A percentile compares a stretch with the other conserved stretches of the same genome.
These are phyloP conservation scores for Eupithecia tripunctaria DNA, from an alignment of 2,888 invertebrate genomes.

Conservation along the genomic window DNA sequence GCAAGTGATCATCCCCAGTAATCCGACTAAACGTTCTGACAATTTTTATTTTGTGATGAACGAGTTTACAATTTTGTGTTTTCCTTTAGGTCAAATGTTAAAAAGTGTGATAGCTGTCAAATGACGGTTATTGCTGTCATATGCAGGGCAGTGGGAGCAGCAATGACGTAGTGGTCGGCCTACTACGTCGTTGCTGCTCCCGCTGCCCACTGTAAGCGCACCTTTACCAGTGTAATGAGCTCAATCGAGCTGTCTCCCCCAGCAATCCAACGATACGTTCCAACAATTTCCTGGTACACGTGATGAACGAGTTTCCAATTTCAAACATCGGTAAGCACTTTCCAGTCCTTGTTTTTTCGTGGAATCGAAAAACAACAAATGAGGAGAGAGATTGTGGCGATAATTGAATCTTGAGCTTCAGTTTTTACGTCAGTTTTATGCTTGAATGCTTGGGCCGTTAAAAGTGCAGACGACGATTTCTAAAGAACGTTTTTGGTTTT, in stretches of 20 bases:
- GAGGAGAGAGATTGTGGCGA: conserved; percentile 40
- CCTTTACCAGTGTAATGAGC: conserved; percentile 56
- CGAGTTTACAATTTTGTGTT: too few species aligned
- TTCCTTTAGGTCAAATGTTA: too few species aligned
- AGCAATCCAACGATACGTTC: conserved; percentile 56
- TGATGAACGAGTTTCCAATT: conserved; percentile 80
- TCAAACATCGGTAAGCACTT: conserved; percentile 77
- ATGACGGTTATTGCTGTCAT: background rate
- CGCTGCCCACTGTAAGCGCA: conserved; percentile 16
- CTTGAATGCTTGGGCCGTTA: background rate
- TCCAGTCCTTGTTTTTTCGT: conserved; percentile 68
- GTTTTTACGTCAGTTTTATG: background rate
- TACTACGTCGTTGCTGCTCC: background rate
- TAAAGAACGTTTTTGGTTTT: background rate
- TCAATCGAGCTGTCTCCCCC: conserved; percentile 60
- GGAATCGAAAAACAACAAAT: conserved; percentile 38
- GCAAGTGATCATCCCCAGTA: too few species aligned
- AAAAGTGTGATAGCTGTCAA: too few species aligned
- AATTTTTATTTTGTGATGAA: too few species aligned
- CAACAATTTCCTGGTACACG: conserved; percentile 75
- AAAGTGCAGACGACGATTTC: background rate
- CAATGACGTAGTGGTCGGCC: too few species aligned
- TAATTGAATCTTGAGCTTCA: conserved; percentile 31
- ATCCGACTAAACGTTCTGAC: too few species aligned
- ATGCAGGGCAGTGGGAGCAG: too few species aligned